Evolutionary conservation across 2,888 invertebrate species (phyloP).

Genomic region (Agelastica alni): DNA sequence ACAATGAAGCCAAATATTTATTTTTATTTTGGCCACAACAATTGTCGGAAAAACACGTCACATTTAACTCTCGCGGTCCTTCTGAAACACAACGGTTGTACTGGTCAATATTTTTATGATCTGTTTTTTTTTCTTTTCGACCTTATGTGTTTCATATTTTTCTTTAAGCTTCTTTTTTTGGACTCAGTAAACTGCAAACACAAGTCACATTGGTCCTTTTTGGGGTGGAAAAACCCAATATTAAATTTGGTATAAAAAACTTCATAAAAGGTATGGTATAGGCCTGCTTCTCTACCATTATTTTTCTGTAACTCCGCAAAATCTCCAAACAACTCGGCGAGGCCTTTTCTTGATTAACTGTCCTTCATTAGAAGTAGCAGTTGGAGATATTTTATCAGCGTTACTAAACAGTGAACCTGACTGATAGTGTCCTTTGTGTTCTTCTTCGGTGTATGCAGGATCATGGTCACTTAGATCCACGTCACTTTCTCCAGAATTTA

Average conservation of each 20-base stretch:
- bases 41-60: conserved; percentile 10
- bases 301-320: neutral
- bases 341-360: too few species aligned
- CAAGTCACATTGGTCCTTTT: conserved; percentile 7
- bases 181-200: neutral
- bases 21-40: conserved; percentile 13
- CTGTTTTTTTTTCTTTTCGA: neutral
- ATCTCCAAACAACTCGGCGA: neutral
- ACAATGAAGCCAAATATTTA: conserved; percentile 2
- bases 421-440: too few species aligned
- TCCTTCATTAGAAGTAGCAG: too few species aligned
- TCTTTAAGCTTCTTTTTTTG: neutral
- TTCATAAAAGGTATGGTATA: neutral
- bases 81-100: too few species aligned
- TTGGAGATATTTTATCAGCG: too few species aligned
- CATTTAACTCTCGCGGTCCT: neutral
- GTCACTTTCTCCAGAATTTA: too few species aligned
- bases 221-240: conserved; percentile 1
- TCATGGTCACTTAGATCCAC: too few species aligned
- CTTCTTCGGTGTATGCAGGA: too few species aligned
- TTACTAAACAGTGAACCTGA: too few species aligned
- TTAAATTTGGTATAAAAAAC: conserved; percentile 7
- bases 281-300: neutral
- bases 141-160: neutral
- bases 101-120: neutral